phyloP scores from a whole-genome alignment of 1,140 invertebrate species.

The Panagrolaimus sp. region DNA sequence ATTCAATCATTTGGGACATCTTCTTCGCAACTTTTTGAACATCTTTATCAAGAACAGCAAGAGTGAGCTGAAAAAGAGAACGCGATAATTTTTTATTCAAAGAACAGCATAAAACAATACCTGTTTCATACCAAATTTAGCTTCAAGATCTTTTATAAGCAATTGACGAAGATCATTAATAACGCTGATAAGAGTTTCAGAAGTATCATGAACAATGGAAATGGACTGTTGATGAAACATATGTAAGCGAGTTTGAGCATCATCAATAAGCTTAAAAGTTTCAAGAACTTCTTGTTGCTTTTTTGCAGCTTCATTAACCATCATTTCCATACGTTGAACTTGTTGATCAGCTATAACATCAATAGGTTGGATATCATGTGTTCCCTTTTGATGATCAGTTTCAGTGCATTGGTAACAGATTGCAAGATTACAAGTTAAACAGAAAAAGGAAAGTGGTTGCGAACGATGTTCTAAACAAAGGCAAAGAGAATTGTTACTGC shows the following conservation, averaged over 20 bases:
- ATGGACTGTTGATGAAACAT: background rate
- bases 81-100: no score
- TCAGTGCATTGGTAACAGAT: constrained; percentile 88
- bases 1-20: constrained; percentile 84
- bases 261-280: constrained; percentile 57
- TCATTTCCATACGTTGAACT: constrained; percentile 53
- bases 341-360: constrained; percentile 74
- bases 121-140: constrained; percentile 73
- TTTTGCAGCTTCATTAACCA: constrained; percentile 69
- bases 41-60: constrained; percentile 78
- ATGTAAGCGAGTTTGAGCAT: constrained; percentile 45
- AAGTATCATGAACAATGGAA: background rate
- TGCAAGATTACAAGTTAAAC: constrained; percentile 71
- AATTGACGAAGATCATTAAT: constrained; percentile 89
- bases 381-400: constrained; percentile 74
- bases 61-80: no score
- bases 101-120: no score
- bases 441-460: constrained; percentile 85
- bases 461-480: constrained; percentile 59
- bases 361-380: constrained; percentile 78
- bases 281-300: constrained; percentile 55
- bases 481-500: background rate
- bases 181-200: constrained; percentile 67
- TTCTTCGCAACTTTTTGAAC: constrained; percentile 88
- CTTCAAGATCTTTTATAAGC: constrained; percentile 84